Evolutionary conservation across 2,888 invertebrate species (phyloP).

Genomic region (Timema cristinae): DNA sequence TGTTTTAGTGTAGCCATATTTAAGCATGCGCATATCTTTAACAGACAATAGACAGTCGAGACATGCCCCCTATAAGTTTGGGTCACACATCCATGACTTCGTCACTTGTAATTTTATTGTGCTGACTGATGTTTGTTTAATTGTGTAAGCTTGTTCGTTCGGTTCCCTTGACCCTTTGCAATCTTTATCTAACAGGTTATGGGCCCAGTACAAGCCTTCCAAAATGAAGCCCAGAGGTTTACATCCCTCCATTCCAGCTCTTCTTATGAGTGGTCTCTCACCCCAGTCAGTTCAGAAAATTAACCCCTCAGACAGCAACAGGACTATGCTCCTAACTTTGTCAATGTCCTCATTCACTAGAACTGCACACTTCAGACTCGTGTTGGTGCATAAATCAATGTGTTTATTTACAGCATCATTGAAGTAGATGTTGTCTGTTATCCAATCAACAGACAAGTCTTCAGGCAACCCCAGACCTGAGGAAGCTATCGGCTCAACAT

Average conservation of each 20-base stretch:
- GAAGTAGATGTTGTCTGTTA: constrained; percentile 78
- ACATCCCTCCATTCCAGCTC: constrained; percentile 82
- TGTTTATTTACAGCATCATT: constrained; percentile 67
- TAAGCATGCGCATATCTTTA: too few relatives aligned
- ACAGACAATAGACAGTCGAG: too few relatives aligned
- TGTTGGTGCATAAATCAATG: constrained; percentile 67
- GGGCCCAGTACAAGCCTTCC: constrained; percentile 69
- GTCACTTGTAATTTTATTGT: too few relatives aligned
- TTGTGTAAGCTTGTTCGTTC: too few relatives aligned
- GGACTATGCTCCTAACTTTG: constrained; percentile 64
- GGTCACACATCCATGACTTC: too few relatives aligned
- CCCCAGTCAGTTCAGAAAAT: constrained; percentile 96
- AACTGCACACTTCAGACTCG: constrained; percentile 62
- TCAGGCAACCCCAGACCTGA: constrained; percentile 67
- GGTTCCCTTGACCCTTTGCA: too few relatives aligned
- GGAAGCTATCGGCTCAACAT: constrained; percentile 52
- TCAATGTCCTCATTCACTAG: constrained; percentile 57
- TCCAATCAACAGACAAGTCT: constrained; percentile 72
- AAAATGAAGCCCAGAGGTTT: constrained; percentile 57
- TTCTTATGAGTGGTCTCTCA: constrained; percentile 64
- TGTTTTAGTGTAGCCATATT: too few relatives aligned
- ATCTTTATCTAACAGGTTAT: too few relatives aligned
- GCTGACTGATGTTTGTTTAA: too few relatives aligned
- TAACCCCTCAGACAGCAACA: constrained; percentile 65
- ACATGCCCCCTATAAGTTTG: too few relatives aligned